A percentile compares a stretch with the other conserved stretches of the same genome.
These are phyloP conservation scores for Dufourea novaeangliae DNA, from an alignment of 1,140 invertebrate species.

Conservation along the genomic window DNA sequence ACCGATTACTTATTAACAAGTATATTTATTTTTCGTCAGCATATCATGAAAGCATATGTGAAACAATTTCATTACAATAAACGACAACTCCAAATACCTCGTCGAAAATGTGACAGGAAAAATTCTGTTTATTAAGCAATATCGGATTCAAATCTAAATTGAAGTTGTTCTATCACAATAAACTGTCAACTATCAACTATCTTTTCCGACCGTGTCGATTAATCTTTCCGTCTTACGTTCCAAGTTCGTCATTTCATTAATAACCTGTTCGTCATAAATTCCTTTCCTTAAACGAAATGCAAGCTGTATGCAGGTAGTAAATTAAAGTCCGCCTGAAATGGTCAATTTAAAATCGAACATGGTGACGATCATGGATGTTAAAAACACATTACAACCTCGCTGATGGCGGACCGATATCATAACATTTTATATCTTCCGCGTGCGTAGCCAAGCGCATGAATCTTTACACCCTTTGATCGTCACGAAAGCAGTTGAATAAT, in stretches of 20 bases:
- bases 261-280: constrained; percentile 17
- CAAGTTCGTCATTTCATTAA: constrained; percentile 38
- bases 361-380: constrained; percentile 1
- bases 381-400: constrained; percentile 22
- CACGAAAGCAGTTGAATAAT: neutral
- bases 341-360: constrained; percentile 29
- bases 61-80: no score
- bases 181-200: constrained; percentile 1
- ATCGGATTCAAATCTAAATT: constrained; percentile 1
- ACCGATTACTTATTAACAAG: no score
- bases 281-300: neutral
- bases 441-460: neutral
- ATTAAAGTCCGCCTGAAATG: constrained; percentile 29
- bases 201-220: constrained; percentile 16
- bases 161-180: neutral
- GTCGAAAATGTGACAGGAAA: neutral
- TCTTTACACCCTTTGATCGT: neutral
- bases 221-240: constrained; percentile 13
- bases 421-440: constrained; percentile 33
- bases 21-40: no score
- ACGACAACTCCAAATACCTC: neutral
- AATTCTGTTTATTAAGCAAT: neutral
- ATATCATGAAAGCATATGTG: no score
- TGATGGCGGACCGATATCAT: constrained; percentile 33
- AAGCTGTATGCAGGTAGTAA: constrained; percentile 1